Base-by-base conservation (phyloP, 2,113 vertebrate species). In the Forbesichthys papilliferus region DNA sequence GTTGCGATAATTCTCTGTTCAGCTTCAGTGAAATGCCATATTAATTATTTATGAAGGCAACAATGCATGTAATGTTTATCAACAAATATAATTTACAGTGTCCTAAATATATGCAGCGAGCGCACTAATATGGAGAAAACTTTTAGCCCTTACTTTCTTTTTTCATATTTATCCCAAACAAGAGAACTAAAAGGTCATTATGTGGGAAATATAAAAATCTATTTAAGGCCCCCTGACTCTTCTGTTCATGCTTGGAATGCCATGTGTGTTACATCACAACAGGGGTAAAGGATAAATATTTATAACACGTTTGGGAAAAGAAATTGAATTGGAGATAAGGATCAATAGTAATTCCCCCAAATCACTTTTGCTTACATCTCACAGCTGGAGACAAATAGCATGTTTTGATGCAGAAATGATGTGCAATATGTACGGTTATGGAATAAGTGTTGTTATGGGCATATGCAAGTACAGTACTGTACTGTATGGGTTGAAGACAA, bases 261-360 rank as follows among this genome's bases (percentile, higher is more conserved):
- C 14, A 54, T 9, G 3, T 51, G 46, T 47, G 60, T 16, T 3
- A 9, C 20, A 47, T 62, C 61, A 33, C 13, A 33, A 27, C 11
- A 52, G 18, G 66, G 36, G 58, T 12, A 14, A 47, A n/a, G 48
- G 33, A 69, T 61, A 62, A 16, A 55, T 48, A 65, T 69, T 77
- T 68, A 34, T 52, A 47, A 61, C 56, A 73, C 48, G 66, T 49
- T 56, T n/a, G 27, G 53, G 51, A 51, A 34, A n/a, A 0, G 33
- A 57, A 34, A 48, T 34, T 56, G 33, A 33, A 64, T 64, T 64
- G 52, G 51, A 33, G 48, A 56, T 54, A n/a, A 34, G 27, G 61
- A 73, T 77, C 61, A 14, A 71, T 60, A 65, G 48, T 34, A 75
- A 64, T 61, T 55, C 63, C 48, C 33, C 27, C 55, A 60, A 69